Conservation (phyloP, 1,140 invertebrate species). For the Pseudoatta argentina region DNA sequence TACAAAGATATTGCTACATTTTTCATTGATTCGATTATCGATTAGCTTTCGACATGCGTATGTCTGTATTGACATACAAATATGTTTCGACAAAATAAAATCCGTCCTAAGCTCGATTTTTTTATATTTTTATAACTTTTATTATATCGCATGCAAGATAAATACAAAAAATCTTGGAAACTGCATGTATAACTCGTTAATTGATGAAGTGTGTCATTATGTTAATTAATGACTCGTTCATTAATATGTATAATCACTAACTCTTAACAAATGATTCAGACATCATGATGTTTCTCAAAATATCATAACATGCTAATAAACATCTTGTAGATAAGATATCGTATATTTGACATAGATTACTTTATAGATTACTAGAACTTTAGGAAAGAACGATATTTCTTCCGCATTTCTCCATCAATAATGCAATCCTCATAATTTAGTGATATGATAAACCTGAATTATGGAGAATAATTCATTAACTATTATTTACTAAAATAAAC, state of each 20-base stretch:
- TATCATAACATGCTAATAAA: background rate
- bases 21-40: constrained; percentile 20
- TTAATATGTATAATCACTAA: background rate
- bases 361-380: background rate
- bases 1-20: background rate
- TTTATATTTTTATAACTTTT: background rate
- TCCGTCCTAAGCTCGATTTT: background rate
- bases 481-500: background rate
- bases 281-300: background rate
- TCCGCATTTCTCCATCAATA: background rate
- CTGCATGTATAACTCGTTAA: background rate
- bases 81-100: too few species aligned
- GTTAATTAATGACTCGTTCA: background rate
- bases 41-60: background rate
- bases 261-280: background rate
- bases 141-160: background rate
- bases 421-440: background rate
- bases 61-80: background rate
- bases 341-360: too few species aligned
- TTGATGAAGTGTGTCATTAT: background rate
- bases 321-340: background rate
- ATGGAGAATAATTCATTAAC: background rate
- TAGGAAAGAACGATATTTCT: background rate
- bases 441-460: background rate
- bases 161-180: background rate